Base-by-base conservation (phyloP, 2,888 invertebrate genomes). In the Torymus texanus region DNA sequence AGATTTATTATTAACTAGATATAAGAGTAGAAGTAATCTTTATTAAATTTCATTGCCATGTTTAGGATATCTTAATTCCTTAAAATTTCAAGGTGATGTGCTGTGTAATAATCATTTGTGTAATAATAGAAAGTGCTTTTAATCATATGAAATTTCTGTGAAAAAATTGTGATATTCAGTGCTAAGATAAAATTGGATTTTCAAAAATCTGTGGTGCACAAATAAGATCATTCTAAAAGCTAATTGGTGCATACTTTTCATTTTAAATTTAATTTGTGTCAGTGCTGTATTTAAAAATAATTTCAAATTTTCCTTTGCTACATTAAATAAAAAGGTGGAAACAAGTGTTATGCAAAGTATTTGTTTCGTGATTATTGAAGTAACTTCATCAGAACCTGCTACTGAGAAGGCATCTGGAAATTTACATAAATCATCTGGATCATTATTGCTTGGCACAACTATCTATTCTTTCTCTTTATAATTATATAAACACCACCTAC, bases 131-230 rank as follows among this genome's bases (percentile, higher is more conserved):
- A 79, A 81, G 81, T 81, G 81, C 56, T 79, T 55, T 62, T 56
- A 41, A 76, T 41, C 71, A 67, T 66, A 58, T 18, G 61, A 67
- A 73, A 62, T 76, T 62, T 41, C 21, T 81, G 78, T 81, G 75
- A 78, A 78, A 76, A 75, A 75, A 79, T 82, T 84, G 85, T 85
- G 85, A 83, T 82, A 81, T 80, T 81, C 82, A 84, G 85, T 84
- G 82, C 82, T 73, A 81, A 84, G 78, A 84, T 81, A 74, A 82
- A 66, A 82, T 70, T 66, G 61, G 73, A 68, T 68, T 58, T 59
- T 75, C 65, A 41, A 24, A 24, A 73, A 66, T 78, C 65, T 59
- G 61, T 75, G 58, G 68, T 74, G 53, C 63, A 72, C 66, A 62
- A 67, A 55, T 70, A 73, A 41, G n/a, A 59, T 72, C 29, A 75